Percentiles rank a stretch among this genome's conserved stretches.
Conservation (phyloP, 2,888 invertebrate genomes). For the Blomia tropicalis region DNA sequence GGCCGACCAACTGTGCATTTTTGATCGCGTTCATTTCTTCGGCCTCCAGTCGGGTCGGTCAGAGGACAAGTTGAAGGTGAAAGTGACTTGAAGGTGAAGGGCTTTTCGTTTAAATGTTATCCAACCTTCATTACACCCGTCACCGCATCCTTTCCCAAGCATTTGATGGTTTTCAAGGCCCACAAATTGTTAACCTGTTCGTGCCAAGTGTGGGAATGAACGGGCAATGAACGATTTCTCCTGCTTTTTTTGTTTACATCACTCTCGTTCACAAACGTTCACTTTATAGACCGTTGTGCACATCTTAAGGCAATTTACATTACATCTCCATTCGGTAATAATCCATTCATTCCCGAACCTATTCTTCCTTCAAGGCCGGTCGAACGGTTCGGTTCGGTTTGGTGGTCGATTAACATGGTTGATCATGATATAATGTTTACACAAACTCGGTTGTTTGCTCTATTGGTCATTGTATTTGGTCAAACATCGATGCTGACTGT, state of each 20-base stretch:
- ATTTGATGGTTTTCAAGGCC: not conserved
- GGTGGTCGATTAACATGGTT: too few species aligned
- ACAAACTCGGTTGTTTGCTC: too few species aligned
- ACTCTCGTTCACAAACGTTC: not conserved
- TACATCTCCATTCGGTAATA: not conserved
- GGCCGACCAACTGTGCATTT: not conserved
- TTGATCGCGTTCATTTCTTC: not conserved
- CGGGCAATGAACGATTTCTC: not conserved
- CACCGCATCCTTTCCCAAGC: conserved; percentile 14
- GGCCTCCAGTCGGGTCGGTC: not conserved
- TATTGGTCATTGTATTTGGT: too few species aligned
- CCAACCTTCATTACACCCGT: not conserved
- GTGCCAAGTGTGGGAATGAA: conserved; percentile 18
- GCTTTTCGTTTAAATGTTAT: not conserved
- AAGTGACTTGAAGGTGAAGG: conserved; percentile 13
- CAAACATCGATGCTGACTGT: too few species aligned
- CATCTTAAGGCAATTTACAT: not conserved
- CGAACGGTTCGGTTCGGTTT: too few species aligned
- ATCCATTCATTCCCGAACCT: not conserved
- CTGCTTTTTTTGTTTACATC: not conserved
- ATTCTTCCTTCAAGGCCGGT: too few species aligned
- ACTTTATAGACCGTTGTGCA: too few species aligned
- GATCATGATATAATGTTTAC: too few species aligned
- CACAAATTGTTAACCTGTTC: conserved; percentile 2
- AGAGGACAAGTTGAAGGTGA: conserved; percentile 14